Base-by-base conservation (phyloP, 2,888 invertebrate genomes). In the Sinhomidia bicolor region DNA sequence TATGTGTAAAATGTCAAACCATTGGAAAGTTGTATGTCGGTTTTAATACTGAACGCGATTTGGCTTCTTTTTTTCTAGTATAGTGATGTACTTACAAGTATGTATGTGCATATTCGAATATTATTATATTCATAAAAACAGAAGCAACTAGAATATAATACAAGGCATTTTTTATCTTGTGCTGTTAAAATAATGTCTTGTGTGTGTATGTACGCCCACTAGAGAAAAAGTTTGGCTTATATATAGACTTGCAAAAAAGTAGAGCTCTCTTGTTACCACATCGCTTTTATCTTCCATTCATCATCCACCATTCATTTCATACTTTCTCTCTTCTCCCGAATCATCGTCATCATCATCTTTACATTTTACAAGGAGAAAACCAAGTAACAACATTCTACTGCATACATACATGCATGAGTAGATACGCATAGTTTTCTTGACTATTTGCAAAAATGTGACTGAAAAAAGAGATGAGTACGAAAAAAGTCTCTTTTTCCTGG, bases 231-330 rank as follows among this genome's bases (percentile, higher is more conserved):
- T 74, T 41, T 32, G 0, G 10, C 41, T 36, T 68, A 41, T n/a
- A 36, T n/a, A n/a, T n/a, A n/a, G 44, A 26, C 60, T 14, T 1
- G 23, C 71, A 17, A 44, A 29, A 47, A 29, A 76, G n/a, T 17
- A 14, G 54, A 57, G 29, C 57, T 32, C 57, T 32, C n/a, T 17
- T 54, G 60, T 60, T 41, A 60, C 74, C 83, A 84, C 47, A 51
- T 60, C 51, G 51, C 85, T 85, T 85, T 85, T 79, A 85, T 85
- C 85, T 65, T 47, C 54, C 76, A 85, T 85, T 84, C 84, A 84
- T 85, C 78, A 85, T 85, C 78, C 65, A 54, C 62, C 29, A 78
- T 62, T 79, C 85, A 36, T 68, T 85, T 85, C 85, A 85, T 78
- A 79, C 68, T 79, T 85, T 54, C 47, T 78, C 60, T 76, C 76